A percentile compares a stretch with the other conserved stretches of the same genome.
phyloP scores from a whole-genome alignment of 2,113 vertebrate genomes.

The Vimba vimba region DNA sequence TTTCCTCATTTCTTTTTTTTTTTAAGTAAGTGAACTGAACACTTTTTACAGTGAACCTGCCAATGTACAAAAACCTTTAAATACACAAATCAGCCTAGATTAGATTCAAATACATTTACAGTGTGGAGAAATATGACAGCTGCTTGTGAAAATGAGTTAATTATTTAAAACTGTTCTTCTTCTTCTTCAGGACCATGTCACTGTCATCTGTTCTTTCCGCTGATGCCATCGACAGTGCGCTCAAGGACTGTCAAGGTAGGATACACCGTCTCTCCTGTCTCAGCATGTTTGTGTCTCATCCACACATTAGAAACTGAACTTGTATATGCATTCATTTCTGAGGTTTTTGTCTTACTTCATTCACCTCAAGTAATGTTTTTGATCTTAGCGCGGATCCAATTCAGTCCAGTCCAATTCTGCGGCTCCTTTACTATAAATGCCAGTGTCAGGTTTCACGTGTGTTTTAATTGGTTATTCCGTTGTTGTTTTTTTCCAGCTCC shows the following conservation, averaged over 20 bases:
- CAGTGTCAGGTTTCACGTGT: background rate
- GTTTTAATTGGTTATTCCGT: background rate
- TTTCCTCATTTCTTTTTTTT: too few species aligned
- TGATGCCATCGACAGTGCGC: conserved; percentile 88
- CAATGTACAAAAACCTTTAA: too few species aligned
- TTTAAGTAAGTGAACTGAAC: too few species aligned
- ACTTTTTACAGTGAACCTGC: too few species aligned
- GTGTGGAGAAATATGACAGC: background rate
- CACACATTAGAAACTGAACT: conserved; percentile 32
- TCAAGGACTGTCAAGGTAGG: conserved; percentile 98
- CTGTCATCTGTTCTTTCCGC: conserved; percentile 88
- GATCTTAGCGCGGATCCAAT: too few species aligned
- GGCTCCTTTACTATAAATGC: too few species aligned
- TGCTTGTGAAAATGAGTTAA: conserved; percentile 58
- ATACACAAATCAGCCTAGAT: too few species aligned
- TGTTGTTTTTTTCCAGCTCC: conserved; percentile 75
- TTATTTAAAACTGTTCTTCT: conserved; percentile 67
- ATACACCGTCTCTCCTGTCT: conserved; percentile 60
- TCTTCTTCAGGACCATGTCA: conserved; percentile 85
- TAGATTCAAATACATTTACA: too few species aligned
- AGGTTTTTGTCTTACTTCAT: background rate
- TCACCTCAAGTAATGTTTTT: background rate
- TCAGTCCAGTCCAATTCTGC: background rate
- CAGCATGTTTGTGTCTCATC: conserved; percentile 56
- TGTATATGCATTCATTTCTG: conserved; percentile 15